Base-by-base conservation (phyloP, 2,888 invertebrate genomes). In the Cheilosia grossa region DNA sequence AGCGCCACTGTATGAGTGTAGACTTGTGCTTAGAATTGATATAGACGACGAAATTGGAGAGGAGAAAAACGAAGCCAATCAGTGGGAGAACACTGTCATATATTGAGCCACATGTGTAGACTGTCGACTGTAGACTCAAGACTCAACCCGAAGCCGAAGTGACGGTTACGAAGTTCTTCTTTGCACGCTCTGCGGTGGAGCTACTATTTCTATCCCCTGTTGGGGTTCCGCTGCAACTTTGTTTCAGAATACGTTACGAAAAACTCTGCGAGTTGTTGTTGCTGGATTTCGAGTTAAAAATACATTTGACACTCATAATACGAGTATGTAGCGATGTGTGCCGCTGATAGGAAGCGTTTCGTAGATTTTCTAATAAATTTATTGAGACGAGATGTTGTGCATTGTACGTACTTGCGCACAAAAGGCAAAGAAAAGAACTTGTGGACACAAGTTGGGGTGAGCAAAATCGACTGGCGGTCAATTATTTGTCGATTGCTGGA, bases 11-110 rank as follows among this genome's bases (percentile, higher is more conserved):
- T 80, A 67, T 58, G 47, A 63, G 69, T 74, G 56, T 66, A 80
- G 80, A 85, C 59, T 72, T 40, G 30, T 42, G 78, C 82, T 82
- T 82, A 82, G 82, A 82, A 82, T 54, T 30, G 33, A 66, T 69
- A 56, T 69, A 67, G 73, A 78, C 74, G 54, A 53, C 40, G 69
- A 47, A 64, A 47, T 63, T 10, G 24, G 63, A 63, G 74, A 70
- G 54, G 30, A 49, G 24, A 27, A 15, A 10, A 19, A 13, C 24
- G 51, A 19, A 56, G 19, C 53, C 13, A 61, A 44, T 24, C 17
- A 33, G 70, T 70, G 82, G 64, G 64, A 67, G 78, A 66, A 40
- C 9, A 61, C 24, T 21, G 24, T 51, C 59, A 51, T 54, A 69
- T 59, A 78, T 80, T 85, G 80, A 79, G 83, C 83, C 83, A 67